Evolutionary conservation across 2,888 invertebrate genomes (phyloP).

Genomic region (Clanis bilineata): DNA sequence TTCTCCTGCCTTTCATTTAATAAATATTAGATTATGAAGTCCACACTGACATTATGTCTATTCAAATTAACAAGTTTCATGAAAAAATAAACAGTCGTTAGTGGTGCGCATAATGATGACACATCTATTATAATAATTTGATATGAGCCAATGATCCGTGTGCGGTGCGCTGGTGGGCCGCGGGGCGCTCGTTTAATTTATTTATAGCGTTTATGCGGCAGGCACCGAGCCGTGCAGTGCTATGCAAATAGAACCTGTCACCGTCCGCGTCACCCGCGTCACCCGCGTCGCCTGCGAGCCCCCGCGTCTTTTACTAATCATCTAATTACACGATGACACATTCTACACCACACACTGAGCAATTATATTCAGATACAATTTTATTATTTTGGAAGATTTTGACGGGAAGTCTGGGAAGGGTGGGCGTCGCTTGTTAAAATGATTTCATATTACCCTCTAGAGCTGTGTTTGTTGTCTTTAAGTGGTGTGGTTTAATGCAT

Average conservation of each 20-base stretch:
- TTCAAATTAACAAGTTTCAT: not conserved
- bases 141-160: constrained; percentile 40
- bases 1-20: too few species aligned
- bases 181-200: constrained; percentile 37
- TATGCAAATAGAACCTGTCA: constrained; percentile 54
- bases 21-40: not conserved
- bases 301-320: constrained; percentile 40
- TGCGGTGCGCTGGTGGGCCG: constrained; percentile 28
- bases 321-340: constrained; percentile 29
- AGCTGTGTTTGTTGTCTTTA: too few species aligned
- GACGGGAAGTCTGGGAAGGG: too few species aligned
- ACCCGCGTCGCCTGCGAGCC: constrained; percentile 33
- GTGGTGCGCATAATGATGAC: constrained; percentile 20
- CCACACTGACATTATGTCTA: not conserved
- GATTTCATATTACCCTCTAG: too few species aligned
- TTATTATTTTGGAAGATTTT: too few species aligned
- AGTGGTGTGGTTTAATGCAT: too few species aligned
- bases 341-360: constrained; percentile 25
- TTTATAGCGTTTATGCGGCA: constrained; percentile 39
- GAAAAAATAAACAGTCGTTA: not conserved
- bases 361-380: not conserved
- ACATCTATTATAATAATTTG: constrained; percentile 35
- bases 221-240: constrained; percentile 37
- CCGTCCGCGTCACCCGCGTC: constrained; percentile 29
- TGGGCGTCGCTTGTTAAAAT: too few species aligned